phyloP scores from a whole-genome alignment of 1,140 invertebrate species.

The Dinoponera quadriceps region DNA sequence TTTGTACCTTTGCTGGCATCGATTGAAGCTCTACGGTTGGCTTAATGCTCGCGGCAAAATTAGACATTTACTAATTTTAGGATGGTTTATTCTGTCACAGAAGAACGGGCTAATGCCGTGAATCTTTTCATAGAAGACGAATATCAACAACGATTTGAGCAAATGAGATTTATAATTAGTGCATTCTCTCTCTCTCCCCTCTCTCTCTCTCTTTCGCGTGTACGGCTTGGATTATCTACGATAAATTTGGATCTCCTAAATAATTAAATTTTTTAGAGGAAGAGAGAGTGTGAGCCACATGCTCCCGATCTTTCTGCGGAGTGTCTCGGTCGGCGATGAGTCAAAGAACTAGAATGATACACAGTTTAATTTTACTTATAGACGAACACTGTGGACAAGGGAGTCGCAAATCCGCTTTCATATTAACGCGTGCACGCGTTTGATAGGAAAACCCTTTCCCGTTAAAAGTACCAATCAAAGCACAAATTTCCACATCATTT shows the following conservation, averaged over 20 bases:
- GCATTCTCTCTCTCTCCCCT: not conserved
- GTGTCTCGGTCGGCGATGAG: constrained; percentile 31
- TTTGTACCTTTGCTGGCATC: constrained; percentile 13
- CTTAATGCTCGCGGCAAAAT: not conserved
- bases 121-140: not conserved
- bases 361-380: constrained; percentile 53
- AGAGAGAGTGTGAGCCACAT: not conserved
- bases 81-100: constrained; percentile 6
- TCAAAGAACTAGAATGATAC: constrained; percentile 44
- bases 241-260: not conserved
- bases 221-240: not conserved
- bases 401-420: not conserved
- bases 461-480: not conserved
- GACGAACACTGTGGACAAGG: constrained; percentile 17
- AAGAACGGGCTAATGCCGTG: not conserved
- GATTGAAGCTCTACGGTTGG: not conserved
- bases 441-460: not conserved
- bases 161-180: not conserved
- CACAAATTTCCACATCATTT: not conserved
- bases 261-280: constrained; percentile 13
- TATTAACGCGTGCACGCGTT: not conserved
- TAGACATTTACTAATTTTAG: constrained; percentile 7
- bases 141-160: constrained; percentile 8
- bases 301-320: not conserved
- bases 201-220: not conserved